Evolutionary conservation across 2,113 vertebrate genomes (phyloP).

Genomic region (Spermophilus dauricus): DNA sequence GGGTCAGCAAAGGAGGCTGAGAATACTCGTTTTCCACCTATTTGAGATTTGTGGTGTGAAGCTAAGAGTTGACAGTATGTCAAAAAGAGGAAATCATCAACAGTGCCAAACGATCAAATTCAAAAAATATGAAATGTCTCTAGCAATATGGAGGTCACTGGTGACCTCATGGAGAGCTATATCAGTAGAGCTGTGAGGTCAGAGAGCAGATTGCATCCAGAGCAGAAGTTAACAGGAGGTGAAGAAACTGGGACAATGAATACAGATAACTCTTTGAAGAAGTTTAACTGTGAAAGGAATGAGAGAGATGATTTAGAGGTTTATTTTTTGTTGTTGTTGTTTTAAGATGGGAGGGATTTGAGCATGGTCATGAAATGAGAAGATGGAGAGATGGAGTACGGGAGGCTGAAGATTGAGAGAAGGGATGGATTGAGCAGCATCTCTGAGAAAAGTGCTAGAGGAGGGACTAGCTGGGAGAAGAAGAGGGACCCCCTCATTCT

Average conservation of each 20-base stretch:
- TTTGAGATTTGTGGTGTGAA: not conserved
- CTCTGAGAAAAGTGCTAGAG: not conserved
- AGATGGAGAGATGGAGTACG: not conserved
- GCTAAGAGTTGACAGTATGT: not conserved
- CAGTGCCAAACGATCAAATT: not conserved
- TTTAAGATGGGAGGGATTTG: not conserved
- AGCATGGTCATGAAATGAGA: not conserved
- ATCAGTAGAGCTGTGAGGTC: not conserved
- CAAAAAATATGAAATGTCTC: not conserved
- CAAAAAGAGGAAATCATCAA: not conserved
- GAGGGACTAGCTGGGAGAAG: not conserved
- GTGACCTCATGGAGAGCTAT: not conserved
- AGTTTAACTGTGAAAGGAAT: not conserved
- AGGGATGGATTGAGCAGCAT: not conserved
- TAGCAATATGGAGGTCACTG: too few relatives aligned
- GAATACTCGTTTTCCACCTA: not conserved
- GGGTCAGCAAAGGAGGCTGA: not conserved
- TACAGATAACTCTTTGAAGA: conserved; percentile 34
- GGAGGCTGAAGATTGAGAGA: not conserved
- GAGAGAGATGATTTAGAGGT: not conserved
- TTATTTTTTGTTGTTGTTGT: too few relatives aligned
- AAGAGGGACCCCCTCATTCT: not conserved
- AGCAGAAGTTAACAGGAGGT: not conserved
- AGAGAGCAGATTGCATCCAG: not conserved
- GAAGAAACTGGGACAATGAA: not conserved